phyloP scores from a whole-genome alignment of 2,797 vertebrate species.

The Cirrhinus mrigala region DNA sequence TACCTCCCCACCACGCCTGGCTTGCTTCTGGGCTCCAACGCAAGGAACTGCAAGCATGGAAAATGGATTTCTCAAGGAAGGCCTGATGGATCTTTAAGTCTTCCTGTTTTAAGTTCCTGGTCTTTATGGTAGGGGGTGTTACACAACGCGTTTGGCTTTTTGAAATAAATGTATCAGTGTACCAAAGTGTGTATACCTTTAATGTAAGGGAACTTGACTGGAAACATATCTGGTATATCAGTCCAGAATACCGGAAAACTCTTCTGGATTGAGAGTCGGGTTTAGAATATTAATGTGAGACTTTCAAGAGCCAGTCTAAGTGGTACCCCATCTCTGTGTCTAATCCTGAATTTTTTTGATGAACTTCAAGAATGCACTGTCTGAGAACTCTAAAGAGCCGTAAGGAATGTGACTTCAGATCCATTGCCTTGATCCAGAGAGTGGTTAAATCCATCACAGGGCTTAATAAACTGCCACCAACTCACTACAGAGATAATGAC shows the following conservation, averaged over 20 bases:
- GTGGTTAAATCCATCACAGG: conserved; percentile 52
- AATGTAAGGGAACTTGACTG: neutral
- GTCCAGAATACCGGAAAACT: conserved; percentile 6
- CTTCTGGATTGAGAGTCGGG: conserved; percentile 25
- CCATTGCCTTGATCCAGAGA: conserved; percentile 57
- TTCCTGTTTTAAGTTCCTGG: conserved; percentile 76
- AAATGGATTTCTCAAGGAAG: conserved; percentile 78
- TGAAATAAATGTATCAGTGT: neutral
- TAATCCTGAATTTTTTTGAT: conserved; percentile 59
- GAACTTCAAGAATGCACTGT: conserved; percentile 56
- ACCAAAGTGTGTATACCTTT: neutral
- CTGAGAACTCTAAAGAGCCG: conserved; percentile 49
- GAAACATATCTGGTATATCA: neutral
- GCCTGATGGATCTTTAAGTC: conserved; percentile 76
- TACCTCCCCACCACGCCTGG: conserved; percentile 55
- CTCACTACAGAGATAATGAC: conserved; percentile 44
- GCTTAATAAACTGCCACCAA: conserved; percentile 53
- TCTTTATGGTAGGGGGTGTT: conserved; percentile 59
- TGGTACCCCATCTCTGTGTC: conserved; percentile 33
- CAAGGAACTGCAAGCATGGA: conserved; percentile 73
- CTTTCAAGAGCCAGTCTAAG: conserved; percentile 44
- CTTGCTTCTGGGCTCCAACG: conserved; percentile 63
- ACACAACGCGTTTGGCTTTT: neutral
- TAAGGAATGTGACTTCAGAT: conserved; percentile 53
- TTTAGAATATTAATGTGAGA: conserved; percentile 53